Evolutionary conservation across 1,140 invertebrate genomes (phyloP).

Genomic region (Aphaenogaster floridana): DNA sequence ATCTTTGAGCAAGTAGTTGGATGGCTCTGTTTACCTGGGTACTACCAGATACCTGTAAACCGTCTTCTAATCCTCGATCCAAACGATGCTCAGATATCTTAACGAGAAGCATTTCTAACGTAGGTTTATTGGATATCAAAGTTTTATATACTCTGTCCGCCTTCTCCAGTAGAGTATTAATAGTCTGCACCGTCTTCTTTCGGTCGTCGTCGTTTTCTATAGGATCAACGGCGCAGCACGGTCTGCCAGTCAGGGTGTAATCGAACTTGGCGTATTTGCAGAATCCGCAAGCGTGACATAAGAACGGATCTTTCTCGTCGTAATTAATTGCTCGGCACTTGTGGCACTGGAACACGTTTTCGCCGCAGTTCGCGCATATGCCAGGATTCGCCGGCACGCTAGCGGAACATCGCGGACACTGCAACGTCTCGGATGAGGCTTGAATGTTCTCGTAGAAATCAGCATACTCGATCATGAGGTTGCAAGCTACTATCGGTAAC

Average conservation of each 20-base stretch:
- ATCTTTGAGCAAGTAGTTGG: conserved; percentile 95
- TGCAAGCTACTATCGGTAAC: conserved; percentile 98
- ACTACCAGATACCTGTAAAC: conserved; percentile 86
- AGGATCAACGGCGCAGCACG: conserved; percentile 98
- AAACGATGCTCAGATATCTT: conserved; percentile 92
- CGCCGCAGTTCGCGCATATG: conserved; percentile 98
- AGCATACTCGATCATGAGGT: conserved; percentile 99
- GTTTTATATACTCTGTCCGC: conserved; percentile 98
- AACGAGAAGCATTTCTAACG: conserved; percentile 93
- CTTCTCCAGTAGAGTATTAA: conserved; percentile 96
- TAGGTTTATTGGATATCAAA: conserved; percentile 95
- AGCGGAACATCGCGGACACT: conserved; percentile 98
- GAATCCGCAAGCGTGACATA: conserved; percentile 99
- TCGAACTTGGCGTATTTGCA: conserved; percentile 99
- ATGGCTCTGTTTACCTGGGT: conserved; percentile 94
- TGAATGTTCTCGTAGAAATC: conserved; percentile 97
- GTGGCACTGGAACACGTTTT: conserved; percentile 99
- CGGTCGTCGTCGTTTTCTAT: conserved; percentile 99
- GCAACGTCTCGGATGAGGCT: conserved; percentile 94
- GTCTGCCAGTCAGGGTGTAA: conserved; percentile 95
- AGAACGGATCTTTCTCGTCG: conserved; percentile 99
- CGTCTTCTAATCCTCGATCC: conserved; percentile 89
- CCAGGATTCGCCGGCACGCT: conserved; percentile 98
- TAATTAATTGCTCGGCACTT: conserved; percentile 99
- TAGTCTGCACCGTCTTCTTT: conserved; percentile 96